A percentile compares a stretch with the other conserved stretches of the same genome.
These are phyloP conservation scores for Epinephelus fuscoguttatus DNA, from an alignment of 2,113 vertebrate species.

Conservation along the genomic window DNA sequence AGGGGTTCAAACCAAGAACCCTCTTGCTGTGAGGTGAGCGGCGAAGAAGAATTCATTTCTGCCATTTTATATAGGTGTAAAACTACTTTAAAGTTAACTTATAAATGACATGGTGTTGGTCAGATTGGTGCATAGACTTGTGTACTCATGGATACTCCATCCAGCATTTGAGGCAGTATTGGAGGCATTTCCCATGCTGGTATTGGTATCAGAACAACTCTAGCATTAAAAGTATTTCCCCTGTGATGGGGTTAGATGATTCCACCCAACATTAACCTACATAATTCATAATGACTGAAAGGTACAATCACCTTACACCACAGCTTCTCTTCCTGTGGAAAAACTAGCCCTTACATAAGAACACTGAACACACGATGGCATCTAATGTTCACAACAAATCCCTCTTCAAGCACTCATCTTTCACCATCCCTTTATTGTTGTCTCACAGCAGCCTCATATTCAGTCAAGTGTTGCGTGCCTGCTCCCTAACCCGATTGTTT, in stretches of 20 bases:
- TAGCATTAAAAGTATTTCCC: background rate
- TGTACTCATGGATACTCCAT: too few species aligned
- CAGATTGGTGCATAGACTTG: too few species aligned
- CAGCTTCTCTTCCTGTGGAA: conserved; percentile 33
- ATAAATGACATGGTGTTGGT: too few species aligned
- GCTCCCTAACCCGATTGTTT: conserved; percentile 74
- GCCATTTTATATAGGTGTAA: too few species aligned
- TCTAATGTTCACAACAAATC: conserved; percentile 27
- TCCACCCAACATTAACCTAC: background rate
- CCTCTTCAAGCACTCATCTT: conserved; percentile 44
- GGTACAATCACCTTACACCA: background rate
- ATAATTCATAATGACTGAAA: conserved; percentile 7
- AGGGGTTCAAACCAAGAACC: too few species aligned
- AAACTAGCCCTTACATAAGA: conserved; percentile 16
- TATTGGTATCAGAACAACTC: too few species aligned
- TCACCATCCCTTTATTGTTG: conserved; percentile 51
- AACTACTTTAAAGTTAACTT: too few species aligned
- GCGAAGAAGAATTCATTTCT: too few species aligned
- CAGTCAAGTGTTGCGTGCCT: conserved; percentile 57
- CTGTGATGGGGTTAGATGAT: background rate
- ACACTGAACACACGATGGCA: conserved; percentile 2
- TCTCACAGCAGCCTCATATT: conserved; percentile 21
- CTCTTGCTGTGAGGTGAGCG: too few species aligned
- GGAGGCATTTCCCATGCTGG: too few species aligned
- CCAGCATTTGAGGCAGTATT: too few species aligned